Conservation (phyloP, 2,888 invertebrate genomes). For the Macrophya alboannulata region DNA sequence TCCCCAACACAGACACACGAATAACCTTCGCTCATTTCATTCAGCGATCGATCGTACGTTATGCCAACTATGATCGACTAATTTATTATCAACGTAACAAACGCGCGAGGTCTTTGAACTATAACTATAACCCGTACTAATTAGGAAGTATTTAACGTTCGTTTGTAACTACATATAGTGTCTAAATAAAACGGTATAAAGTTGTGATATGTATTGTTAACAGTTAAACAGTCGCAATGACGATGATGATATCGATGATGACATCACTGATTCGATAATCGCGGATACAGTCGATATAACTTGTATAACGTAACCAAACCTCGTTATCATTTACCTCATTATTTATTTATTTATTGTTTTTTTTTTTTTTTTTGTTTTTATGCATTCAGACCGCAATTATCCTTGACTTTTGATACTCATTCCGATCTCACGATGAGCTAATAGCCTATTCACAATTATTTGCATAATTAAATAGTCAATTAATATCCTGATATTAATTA, state of each 20-base stretch:
- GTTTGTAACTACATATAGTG: constrained; percentile 29
- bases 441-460: no score
- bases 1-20: no score
- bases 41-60: not conserved
- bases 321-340: not conserved
- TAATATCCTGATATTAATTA: not conserved
- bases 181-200: not conserved
- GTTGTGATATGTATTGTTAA: not conserved
- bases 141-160: constrained; percentile 51
- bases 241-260: not conserved
- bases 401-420: no score
- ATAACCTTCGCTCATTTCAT: not conserved
- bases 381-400: no score
- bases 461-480: not conserved
- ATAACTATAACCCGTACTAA: not conserved
- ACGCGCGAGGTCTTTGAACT: constrained; percentile 55
- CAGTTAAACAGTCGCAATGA: constrained; percentile 15
- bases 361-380: not conserved
- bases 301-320: no score
- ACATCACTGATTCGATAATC: no score
- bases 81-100: constrained; percentile 38
- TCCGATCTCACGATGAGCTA: no score
- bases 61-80: not conserved
- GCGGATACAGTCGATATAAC: no score
- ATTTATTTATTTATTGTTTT: no score